phyloP scores from a whole-genome alignment of 2,888 invertebrate genomes.

The Cheilosia scutellata region DNA sequence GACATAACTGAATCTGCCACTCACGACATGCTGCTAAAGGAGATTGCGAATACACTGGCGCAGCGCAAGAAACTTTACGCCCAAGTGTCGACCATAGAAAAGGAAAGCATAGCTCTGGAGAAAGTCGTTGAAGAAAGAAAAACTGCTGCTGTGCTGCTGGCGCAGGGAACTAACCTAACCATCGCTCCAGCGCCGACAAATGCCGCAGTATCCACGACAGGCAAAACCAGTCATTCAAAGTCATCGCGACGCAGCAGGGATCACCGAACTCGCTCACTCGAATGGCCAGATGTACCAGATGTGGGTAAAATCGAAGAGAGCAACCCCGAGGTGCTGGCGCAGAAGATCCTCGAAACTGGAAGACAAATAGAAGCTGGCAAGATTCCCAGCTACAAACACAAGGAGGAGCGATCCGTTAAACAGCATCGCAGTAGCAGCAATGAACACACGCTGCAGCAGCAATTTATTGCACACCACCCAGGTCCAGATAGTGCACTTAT shows the following conservation, averaged over 20 bases:
- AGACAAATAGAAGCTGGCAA: constrained; percentile 95
- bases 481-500: constrained; percentile 82
- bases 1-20: constrained; percentile 89
- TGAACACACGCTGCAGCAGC: constrained; percentile 78
- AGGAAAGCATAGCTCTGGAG: constrained; percentile 91
- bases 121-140: constrained; percentile 88
- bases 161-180: constrained; percentile 83
- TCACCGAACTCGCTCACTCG: constrained; percentile 92
- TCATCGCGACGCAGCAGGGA: constrained; percentile 88
- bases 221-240: constrained; percentile 81
- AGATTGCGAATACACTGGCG: constrained; percentile 93
- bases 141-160: constrained; percentile 81
- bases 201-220: constrained; percentile 60
- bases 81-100: constrained; percentile 91
- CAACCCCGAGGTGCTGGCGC: constrained; percentile 94
- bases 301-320: constrained; percentile 96
- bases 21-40: constrained; percentile 92
- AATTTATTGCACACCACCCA: constrained; percentile 61
- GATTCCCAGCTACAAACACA: constrained; percentile 81
- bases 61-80: constrained; percentile 93
- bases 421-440: constrained; percentile 80
- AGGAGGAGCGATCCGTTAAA: constrained; percentile 65
- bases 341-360: constrained; percentile 95
- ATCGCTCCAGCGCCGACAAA: constrained; percentile 74
- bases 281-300: constrained; percentile 96